These are phyloP conservation scores for Channallabes apus DNA, from an alignment of 2,797 vertebrate species.

Conservation along the genomic window DNA sequence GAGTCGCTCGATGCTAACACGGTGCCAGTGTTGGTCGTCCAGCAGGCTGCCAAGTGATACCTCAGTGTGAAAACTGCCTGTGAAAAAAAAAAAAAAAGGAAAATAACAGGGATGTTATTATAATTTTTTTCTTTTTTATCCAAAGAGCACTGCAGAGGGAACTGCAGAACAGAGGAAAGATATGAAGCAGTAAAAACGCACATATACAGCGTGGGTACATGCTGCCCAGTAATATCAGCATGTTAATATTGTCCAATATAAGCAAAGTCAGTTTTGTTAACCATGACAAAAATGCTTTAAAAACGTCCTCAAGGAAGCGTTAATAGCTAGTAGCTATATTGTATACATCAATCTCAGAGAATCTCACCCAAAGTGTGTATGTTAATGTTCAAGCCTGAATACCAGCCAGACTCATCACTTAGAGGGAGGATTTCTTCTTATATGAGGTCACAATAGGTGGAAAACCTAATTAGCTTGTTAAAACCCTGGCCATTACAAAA, in stretches of 20 bases:
- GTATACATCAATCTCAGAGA: too few species aligned
- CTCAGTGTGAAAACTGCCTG: constrained; percentile 68
- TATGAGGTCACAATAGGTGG: too few species aligned
- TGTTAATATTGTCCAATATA: background rate
- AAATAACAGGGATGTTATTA: background rate
- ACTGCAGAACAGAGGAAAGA: background rate
- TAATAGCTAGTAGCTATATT: too few species aligned
- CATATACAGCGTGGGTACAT: too few species aligned
- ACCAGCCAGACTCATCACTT: too few species aligned
- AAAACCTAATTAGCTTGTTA: too few species aligned
- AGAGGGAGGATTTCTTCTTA: too few species aligned
- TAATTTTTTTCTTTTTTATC: background rate
- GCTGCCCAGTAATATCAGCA: too few species aligned
- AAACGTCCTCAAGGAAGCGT: background rate
- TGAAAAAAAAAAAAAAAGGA: constrained; percentile 4
- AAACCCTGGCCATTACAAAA: too few species aligned
- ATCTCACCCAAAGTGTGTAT: too few species aligned
- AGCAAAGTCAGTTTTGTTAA: background rate
- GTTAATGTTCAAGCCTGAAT: too few species aligned
- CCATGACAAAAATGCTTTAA: background rate
- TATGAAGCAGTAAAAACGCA: background rate
- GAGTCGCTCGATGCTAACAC: constrained; percentile 78
- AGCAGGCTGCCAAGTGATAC: constrained; percentile 86
- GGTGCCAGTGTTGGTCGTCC: constrained; percentile 94
- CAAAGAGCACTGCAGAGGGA: background rate